These are phyloP conservation scores for Leontocebus nigricollis DNA, from an alignment of 2,797 vertebrate genomes.

Conservation along the genomic window DNA sequence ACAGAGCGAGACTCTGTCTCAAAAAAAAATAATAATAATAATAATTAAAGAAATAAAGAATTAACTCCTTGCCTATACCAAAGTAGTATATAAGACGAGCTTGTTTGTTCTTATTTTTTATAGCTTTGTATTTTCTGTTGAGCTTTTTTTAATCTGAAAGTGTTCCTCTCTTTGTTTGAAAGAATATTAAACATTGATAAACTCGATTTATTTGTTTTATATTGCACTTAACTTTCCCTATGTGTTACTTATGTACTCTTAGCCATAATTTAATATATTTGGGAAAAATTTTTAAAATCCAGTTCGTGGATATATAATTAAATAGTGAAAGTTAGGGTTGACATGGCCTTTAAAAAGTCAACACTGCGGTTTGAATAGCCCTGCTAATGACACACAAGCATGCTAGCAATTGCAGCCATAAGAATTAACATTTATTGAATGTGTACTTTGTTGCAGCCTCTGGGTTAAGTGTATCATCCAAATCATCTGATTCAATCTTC, in stretches of 20 bases:
- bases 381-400: neutral
- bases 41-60: neutral
- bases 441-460: neutral
- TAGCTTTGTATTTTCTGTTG: slow-evolving; percentile 21
- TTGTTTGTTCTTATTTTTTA: slow-evolving; percentile 46
- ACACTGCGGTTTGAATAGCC: neutral
- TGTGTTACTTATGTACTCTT: neutral
- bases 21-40: no score
- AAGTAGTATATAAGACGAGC: slow-evolving; percentile 60
- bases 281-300: neutral
- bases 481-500: neutral
- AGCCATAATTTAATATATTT: neutral
- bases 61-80: slow-evolving; percentile 36
- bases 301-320: neutral
- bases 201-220: neutral
- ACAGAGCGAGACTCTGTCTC: no score
- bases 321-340: neutral
- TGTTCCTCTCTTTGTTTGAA: neutral
- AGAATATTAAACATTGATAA: neutral
- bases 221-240: neutral
- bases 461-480: neutral
- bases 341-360: neutral
- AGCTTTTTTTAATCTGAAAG: neutral
- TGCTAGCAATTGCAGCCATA: neutral
- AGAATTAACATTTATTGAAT: neutral